Conservation (phyloP, 2,113 vertebrate genomes). For the Struthio camelus region DNA sequence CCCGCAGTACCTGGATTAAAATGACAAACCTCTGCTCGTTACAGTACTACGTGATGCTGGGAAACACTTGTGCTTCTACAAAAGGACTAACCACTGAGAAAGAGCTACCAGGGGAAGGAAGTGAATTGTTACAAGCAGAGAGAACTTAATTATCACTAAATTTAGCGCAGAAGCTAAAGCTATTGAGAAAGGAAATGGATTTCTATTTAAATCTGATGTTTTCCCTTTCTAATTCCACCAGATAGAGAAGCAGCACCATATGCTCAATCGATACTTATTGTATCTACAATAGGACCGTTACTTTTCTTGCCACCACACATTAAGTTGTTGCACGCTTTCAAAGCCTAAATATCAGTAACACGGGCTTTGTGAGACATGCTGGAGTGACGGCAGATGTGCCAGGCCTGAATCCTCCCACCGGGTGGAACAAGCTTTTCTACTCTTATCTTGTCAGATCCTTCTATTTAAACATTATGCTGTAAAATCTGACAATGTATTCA, state of each 20-base stretch:
- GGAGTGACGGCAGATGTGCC: neutral
- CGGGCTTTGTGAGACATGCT: neutral
- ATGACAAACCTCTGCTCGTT: neutral
- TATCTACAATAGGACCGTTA: neutral
- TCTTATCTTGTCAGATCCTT: neutral
- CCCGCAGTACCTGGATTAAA: neutral
- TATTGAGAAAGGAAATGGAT: conserved; percentile 3
- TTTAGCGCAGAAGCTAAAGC: conserved; percentile 28
- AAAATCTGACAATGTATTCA: neutral
- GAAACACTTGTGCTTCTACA: neutral
- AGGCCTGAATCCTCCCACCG: neutral
- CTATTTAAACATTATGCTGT: neutral
- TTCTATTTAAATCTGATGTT: conserved; percentile 54
- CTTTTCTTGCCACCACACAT: neutral
- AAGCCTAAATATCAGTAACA: neutral
- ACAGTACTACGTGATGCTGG: neutral
- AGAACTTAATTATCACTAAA: conserved; percentile 33
- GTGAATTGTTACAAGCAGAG: neutral
- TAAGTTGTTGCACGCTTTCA: neutral
- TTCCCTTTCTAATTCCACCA: conserved; percentile 23
- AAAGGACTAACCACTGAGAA: neutral
- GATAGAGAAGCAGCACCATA: neutral
- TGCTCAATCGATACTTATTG: neutral
- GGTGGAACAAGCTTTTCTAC: neutral
- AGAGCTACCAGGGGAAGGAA: neutral